Evolutionary conservation across 2,113 vertebrate genomes (phyloP).

Genomic region (Corvus cornix): DNA sequence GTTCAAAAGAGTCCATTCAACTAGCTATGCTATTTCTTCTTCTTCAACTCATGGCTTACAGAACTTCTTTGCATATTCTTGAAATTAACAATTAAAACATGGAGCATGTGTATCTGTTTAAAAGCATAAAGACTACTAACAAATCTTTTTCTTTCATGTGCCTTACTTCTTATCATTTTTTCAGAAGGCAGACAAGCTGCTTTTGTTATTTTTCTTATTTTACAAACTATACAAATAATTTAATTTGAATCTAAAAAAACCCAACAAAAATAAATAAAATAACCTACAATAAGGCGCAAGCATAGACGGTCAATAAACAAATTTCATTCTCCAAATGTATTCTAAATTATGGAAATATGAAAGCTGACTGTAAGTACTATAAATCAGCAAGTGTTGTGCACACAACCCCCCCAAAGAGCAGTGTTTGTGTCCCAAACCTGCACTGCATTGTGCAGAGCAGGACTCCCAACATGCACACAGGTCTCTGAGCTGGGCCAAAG

Average conservation of each 20-base stretch:
- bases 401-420: rapidly evolving
- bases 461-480: rapidly evolving
- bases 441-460: background rate
- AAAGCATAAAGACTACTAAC: background rate
- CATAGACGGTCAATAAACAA: too few relatives aligned
- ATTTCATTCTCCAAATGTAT: background rate
- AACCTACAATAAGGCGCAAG: background rate
- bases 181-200: background rate
- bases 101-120: background rate
- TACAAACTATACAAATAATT: background rate
- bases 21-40: background rate
- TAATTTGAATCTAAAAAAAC: background rate
- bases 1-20: background rate
- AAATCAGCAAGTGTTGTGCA: background rate
- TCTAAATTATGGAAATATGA: background rate
- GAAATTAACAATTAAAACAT: background rate
- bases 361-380: background rate
- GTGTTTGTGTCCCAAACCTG: background rate
- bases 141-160: background rate
- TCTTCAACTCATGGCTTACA: background rate
- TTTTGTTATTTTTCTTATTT: background rate
- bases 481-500: background rate
- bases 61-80: background rate
- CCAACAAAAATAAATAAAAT: background rate
- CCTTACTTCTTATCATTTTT: background rate